Evolutionary conservation across 1,140 invertebrate species (phyloP).

Genomic region (Pseudomyrmex concolor): DNA sequence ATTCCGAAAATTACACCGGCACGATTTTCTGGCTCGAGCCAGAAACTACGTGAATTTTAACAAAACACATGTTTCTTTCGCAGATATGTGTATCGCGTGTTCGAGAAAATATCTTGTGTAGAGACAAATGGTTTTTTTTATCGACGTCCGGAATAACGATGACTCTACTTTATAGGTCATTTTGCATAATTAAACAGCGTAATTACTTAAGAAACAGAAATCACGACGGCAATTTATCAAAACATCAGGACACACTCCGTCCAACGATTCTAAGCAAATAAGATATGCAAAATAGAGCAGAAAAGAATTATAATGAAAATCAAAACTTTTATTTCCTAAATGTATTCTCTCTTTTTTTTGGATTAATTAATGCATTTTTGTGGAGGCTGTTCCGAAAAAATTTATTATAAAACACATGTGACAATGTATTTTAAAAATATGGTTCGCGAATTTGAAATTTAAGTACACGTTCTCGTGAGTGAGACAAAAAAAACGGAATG

Average conservation of each 20-base stretch:
- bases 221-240: background rate
- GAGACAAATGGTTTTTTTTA: too few relatives aligned
- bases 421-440: background rate
- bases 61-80: background rate
- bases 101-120: background rate
- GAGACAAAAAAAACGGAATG: background rate
- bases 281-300: background rate
- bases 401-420: background rate
- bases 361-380: too few relatives aligned
- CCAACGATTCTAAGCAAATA: background rate
- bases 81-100: background rate
- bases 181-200: background rate
- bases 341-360: background rate
- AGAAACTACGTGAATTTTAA: background rate
- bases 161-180: background rate
- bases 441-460: background rate
- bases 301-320: background rate
- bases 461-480: background rate
- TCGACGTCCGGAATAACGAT: background rate
- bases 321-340: background rate
- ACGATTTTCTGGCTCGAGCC: background rate
- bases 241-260: background rate
- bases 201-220: constrained; percentile 19
- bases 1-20: background rate
- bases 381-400: background rate